Evolutionary conservation across 2,113 vertebrate genomes (phyloP), one percentile per base, ranked within the genome.

Genomic region (Tamias sibiricus): DNA sequence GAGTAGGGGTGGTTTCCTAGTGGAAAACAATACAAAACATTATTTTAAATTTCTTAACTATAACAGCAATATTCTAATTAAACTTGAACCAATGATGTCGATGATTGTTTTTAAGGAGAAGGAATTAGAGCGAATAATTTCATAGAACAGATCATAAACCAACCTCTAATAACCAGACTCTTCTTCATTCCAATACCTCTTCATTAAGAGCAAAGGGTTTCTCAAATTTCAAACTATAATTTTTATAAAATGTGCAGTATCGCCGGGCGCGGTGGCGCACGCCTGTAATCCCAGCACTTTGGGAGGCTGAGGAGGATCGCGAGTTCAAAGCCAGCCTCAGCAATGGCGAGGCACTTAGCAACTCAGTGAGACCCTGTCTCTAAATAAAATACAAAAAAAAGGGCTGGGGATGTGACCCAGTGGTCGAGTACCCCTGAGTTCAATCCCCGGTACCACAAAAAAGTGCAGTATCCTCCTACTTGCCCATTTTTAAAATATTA

Each of bases 1-100:
- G 98, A 98, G 98, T 98, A 96, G 99, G 99, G 98, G 98, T 98
- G 96, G 99, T 99, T 99, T 99, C 99, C 99, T 99, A 97, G 24
- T 95, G 42, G 64, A 97, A 98, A 96, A 94, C 35, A 93, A 90
- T 52, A 75, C 20, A 91, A 96, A 96, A 87, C 32, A 92, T 69
- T 81, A 92, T 77, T 95, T 95, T 69, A 82, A 95, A 83, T 11
- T 94, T 96, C 47, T 94, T 87, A 92, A 95, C 16, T 82, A 86
- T 40, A 26, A 88, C 28, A 85, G 11, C 19, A 94, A 92, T 88
- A 62, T 4, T 69, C 47, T 93, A 97, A 93, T 57, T 44, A 94
- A 82, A 90, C 4, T 9, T 88, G 9, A 92, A 40, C 37, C 24
- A 95, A 74, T 17, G 54, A 8, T 74, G 62, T 57, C 28, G 8